Percentiles rank a stretch among this genome's conserved stretches.
Evolutionary conservation across 1,140 invertebrate species (phyloP).

Genomic region (Pararge aegeria): DNA sequence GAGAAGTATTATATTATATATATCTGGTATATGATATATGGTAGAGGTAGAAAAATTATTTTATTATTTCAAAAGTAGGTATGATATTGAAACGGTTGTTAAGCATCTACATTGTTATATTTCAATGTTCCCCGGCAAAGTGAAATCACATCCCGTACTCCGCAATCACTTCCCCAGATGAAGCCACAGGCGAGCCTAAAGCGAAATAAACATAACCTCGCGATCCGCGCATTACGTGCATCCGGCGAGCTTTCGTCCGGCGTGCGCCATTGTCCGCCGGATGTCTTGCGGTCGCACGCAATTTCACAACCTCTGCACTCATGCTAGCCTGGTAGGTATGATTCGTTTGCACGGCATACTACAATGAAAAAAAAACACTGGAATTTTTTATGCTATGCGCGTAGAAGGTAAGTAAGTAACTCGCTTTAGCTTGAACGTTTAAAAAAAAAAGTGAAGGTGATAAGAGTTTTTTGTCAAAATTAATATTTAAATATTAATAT

Average conservation of each 20-base stretch:
- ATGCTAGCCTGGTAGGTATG: constrained; percentile 27
- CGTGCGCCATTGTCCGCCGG: constrained; percentile 70
- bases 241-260: constrained; percentile 67
- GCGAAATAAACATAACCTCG: constrained; percentile 50
- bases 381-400: neutral
- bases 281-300: constrained; percentile 77
- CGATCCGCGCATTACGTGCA: constrained; percentile 67
- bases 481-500: too few relatives aligned
- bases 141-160: constrained; percentile 17
- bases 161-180: constrained; percentile 20
- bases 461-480: too few relatives aligned
- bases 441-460: too few relatives aligned
- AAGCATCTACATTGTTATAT: neutral
- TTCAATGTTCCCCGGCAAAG: constrained; percentile 9
- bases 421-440: neutral
- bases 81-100: neutral
- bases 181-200: constrained; percentile 34
- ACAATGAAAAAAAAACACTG: neutral
- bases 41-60: too few relatives aligned
- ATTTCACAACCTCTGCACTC: constrained; percentile 71
- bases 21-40: too few relatives aligned
- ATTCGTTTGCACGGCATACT: neutral
- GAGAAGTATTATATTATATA: too few relatives aligned
- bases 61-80: too few relatives aligned
- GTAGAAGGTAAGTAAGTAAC: too few relatives aligned